Evolutionary conservation across 1,140 invertebrate species (phyloP).

Genomic region (Ceratina calcarata): DNA sequence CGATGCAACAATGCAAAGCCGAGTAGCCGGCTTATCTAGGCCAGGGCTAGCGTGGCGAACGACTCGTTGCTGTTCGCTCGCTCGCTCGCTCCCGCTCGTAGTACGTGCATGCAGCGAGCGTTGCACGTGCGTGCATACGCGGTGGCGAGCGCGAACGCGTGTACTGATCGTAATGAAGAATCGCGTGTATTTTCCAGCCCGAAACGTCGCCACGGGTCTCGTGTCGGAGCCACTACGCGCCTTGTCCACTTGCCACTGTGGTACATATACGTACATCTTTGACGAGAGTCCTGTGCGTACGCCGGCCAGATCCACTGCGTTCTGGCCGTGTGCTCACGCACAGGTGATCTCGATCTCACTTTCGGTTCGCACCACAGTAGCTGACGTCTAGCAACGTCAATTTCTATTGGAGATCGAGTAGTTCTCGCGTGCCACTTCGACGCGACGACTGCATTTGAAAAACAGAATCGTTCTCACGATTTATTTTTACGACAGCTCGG

Average conservation of each 20-base stretch:
- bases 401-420: constrained; percentile 27
- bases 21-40: constrained; percentile 71
- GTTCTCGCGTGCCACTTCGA: constrained; percentile 38
- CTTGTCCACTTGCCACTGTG: too few relatives aligned
- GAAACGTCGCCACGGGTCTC: constrained; percentile 16
- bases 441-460: not conserved
- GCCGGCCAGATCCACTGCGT: not conserved
- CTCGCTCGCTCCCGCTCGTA: constrained; percentile 27
- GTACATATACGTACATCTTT: too few relatives aligned
- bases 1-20: constrained; percentile 65
- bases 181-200: not conserved
- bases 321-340: not conserved
- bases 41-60: constrained; percentile 73
- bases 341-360: constrained; percentile 57
- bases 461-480: not conserved
- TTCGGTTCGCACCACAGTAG: constrained; percentile 44
- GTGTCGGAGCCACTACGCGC: too few relatives aligned
- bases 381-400: not conserved
- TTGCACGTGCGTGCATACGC: constrained; percentile 43
- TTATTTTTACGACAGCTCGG: too few relatives aligned
- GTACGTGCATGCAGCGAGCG: not conserved
- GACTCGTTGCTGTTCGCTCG: constrained; percentile 47
- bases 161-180: not conserved
- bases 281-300: constrained; percentile 20
- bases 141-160: constrained; percentile 9